phyloP scores from a whole-genome alignment of 2,888 invertebrate genomes.

The Tachina fera region DNA sequence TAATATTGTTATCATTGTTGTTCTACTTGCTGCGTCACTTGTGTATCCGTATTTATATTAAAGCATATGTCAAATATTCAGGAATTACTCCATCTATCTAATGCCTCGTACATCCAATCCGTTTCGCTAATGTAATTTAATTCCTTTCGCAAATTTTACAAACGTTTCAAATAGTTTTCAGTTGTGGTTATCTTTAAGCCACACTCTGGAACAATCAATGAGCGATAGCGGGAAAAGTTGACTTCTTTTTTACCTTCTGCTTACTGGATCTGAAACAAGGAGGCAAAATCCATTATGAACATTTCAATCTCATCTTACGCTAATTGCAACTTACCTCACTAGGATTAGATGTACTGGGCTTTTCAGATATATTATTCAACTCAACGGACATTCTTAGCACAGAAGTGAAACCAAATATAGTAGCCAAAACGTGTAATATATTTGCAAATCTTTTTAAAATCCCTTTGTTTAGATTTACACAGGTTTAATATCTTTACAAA shows the following conservation, averaged over 20 bases:
- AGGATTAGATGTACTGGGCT: conserved; percentile 67
- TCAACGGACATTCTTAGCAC: conserved; percentile 57
- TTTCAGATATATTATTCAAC: conserved; percentile 64
- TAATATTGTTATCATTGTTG: conserved; percentile 84
- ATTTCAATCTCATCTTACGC: not conserved
- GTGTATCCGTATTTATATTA: not conserved
- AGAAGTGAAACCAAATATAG: not conserved
- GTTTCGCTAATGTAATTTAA: conserved; percentile 90
- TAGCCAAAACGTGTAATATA: not conserved
- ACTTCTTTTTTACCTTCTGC: conserved; percentile 74
- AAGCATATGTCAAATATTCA: conserved; percentile 48
- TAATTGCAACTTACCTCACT: conserved; percentile 59
- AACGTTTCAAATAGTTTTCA: conserved; percentile 88
- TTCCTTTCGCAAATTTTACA: conserved; percentile 89
- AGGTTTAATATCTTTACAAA: not conserved
- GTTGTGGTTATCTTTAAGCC: conserved; percentile 84
- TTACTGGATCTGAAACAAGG: conserved; percentile 44
- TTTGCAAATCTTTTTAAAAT: not conserved
- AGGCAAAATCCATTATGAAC: no score
- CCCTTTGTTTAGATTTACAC: not conserved
- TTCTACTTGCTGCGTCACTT: not conserved
- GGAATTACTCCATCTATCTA: conserved; percentile 84
- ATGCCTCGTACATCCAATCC: conserved; percentile 90
- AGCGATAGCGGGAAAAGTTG: conserved; percentile 77
- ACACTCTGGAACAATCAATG: conserved; percentile 77